A percentile compares a stretch with the other conserved stretches of the same genome.
These are phyloP conservation scores for Orycteropus afer DNA, from an alignment of 2,113 vertebrate species.

Conservation along the genomic window DNA sequence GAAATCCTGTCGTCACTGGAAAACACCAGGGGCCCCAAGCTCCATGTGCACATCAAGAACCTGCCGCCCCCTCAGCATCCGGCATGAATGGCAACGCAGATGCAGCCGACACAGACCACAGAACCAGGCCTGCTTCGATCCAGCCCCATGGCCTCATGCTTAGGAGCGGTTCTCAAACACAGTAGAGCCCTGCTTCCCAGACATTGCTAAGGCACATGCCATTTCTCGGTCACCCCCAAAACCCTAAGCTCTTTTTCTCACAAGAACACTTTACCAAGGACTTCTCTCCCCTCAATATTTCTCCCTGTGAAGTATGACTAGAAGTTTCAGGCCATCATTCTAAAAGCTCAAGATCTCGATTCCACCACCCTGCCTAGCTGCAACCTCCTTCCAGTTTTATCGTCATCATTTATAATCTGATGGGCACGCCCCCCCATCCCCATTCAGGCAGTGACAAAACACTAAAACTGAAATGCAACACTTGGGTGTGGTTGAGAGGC, in stretches of 20 bases:
- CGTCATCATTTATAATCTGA: neutral
- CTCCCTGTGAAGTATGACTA: neutral
- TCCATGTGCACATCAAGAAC: neutral
- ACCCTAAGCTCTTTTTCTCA: neutral
- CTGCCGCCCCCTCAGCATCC: neutral
- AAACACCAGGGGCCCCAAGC: fast-evolving
- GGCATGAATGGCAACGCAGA: neutral
- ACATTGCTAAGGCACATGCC: fast-evolving
- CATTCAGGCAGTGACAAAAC: neutral
- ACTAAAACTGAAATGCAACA: fast-evolving
- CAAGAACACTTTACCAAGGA: neutral
- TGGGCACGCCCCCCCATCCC: neutral
- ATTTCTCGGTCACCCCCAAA: neutral
- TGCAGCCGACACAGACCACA: neutral
- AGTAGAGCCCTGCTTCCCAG: neutral
- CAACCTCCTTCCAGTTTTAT: neutral
- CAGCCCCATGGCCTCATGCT: fast-evolving
- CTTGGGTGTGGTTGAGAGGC: no score
- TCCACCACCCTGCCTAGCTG: neutral
- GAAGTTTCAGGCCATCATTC: neutral
- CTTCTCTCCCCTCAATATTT: neutral
- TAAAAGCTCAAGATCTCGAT: neutral
- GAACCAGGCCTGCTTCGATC: neutral
- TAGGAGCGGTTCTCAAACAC: neutral
- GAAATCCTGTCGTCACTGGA: neutral